These are phyloP conservation scores for Epinotia nisella DNA, from an alignment of 2,888 invertebrate species.

Conservation along the genomic window DNA sequence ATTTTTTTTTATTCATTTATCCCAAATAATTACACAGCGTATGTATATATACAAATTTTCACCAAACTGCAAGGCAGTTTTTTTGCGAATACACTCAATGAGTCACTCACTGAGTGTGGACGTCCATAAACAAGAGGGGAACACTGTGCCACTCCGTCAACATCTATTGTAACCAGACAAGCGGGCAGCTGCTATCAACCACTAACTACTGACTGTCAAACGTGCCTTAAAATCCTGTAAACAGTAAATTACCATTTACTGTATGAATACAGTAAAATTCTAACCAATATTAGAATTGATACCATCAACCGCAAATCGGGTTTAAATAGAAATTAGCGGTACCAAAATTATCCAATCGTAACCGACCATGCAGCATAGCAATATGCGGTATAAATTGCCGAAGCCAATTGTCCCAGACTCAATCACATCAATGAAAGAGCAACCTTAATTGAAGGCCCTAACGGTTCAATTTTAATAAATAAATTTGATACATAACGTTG, in stretches of 20 bases:
- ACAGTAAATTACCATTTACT: not conserved
- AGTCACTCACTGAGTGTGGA: too few species aligned
- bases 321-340: slow-evolving; percentile 25
- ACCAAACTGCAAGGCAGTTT: too few species aligned
- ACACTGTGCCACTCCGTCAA: too few species aligned
- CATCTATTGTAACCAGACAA: too few species aligned
- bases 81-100: too few species aligned
- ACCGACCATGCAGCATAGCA: slow-evolving; percentile 4
- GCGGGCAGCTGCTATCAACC: too few species aligned
- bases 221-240: not conserved
- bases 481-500: not conserved
- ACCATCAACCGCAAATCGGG: slow-evolving; percentile 6
- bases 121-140: too few species aligned
- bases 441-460: not conserved
- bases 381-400: slow-evolving; percentile 7
- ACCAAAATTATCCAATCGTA: slow-evolving; percentile 16
- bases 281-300: slow-evolving; percentile 16
- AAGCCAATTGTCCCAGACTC: not conserved
- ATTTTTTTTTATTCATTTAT: too few species aligned
- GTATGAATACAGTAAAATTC: not conserved
- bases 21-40: too few species aligned
- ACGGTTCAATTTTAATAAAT: not conserved
- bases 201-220: too few species aligned
- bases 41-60: too few species aligned
- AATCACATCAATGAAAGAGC: slow-evolving; percentile 15